Evolutionary conservation across 2,888 invertebrate genomes (phyloP), one percentile per base, ranked within the genome.

Genomic region (Cheilosia scutellata): DNA sequence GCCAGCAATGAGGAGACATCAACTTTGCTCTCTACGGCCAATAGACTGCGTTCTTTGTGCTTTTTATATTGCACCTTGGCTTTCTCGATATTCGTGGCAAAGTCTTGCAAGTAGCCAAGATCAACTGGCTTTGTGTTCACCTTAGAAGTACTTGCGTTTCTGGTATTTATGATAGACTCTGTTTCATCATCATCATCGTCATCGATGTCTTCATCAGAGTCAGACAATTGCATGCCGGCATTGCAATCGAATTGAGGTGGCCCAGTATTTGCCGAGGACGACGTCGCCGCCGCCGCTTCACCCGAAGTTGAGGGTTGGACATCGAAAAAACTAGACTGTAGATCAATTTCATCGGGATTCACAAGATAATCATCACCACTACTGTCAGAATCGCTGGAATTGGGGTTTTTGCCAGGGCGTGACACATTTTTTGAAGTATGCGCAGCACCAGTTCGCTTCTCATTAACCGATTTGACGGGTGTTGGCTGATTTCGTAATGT

Each of bases 1-100:
- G 95, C 95, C 84, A 96, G 92, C 75, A 96, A 91, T 89, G 95
- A 94, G 65, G 93, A 93, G 20, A 96, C 94, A 93, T 95, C 94
- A 79, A 93, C 71, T 72, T 90, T 79, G 92, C 91, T 33, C 90
- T 90, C 55, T 90, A 89, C 29, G 88, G 91, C 90, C 42, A 89
- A 25, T 27, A 49, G 25, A 27, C 87, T 84, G 71, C 87, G 83
- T 88, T 90, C 90, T 78, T 93, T 92, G 88, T 95, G 95, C 63
- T 92, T 93, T 86, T 94, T 93, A 33, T 95, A 90, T 47, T 93
- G 92, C 63, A 93, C 92, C 91, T 94, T 95, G 5, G 94, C 94
- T 88, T 94, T 93, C 89, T 95, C 94, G 63, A 95, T 90, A 90
- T 93, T 93, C 40, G 91, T 92, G 84, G 94, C 93, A 88, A 94